Percentiles rank a stretch among this genome's conserved stretches.
Conservation (phyloP, 2,888 invertebrate genomes). For the Orthonychiurus folsomi region DNA sequence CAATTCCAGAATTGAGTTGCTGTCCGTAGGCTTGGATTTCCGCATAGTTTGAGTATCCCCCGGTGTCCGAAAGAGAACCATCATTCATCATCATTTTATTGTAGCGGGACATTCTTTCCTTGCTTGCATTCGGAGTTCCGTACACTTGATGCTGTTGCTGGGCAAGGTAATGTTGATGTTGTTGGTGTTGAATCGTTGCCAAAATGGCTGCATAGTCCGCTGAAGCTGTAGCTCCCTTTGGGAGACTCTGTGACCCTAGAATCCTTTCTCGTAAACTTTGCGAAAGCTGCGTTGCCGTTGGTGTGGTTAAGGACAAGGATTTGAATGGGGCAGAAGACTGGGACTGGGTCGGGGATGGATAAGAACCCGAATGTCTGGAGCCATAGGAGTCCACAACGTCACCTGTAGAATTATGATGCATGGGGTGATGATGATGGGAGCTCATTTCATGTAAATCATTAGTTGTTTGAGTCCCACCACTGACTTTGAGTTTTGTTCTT, state of each 20-base stretch:
- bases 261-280: slow-evolving; percentile 75
- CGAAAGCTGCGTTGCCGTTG: slow-evolving; percentile 74
- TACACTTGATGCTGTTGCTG: slow-evolving; percentile 30
- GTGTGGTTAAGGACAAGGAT: slow-evolving; percentile 74
- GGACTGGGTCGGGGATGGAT: too few species aligned
- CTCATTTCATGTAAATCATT: slow-evolving; percentile 43
- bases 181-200: slow-evolving; percentile 54
- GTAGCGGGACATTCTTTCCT: slow-evolving; percentile 38
- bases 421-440: slow-evolving; percentile 24
- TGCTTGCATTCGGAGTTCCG: slow-evolving; percentile 37
- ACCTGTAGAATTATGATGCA: slow-evolving; percentile 26
- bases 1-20: too few species aligned
- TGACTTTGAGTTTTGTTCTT: slow-evolving; percentile 59
- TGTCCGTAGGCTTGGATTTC: slow-evolving; percentile 46
- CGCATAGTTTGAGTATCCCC: slow-evolving; percentile 65
- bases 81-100: slow-evolving; percentile 43
- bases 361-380: slow-evolving; percentile 35
- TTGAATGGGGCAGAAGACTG: slow-evolving; percentile 57
- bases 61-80: slow-evolving; percentile 77
- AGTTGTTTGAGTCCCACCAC: slow-evolving; percentile 81
- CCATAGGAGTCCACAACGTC: slow-evolving; percentile 48
- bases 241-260: slow-evolving; percentile 76
- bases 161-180: slow-evolving; percentile 29
- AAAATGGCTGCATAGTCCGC: slow-evolving; percentile 40
- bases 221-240: slow-evolving; percentile 51